Base-by-base conservation (phyloP, 2,113 vertebrate species). In the Sander lucioperca region DNA sequence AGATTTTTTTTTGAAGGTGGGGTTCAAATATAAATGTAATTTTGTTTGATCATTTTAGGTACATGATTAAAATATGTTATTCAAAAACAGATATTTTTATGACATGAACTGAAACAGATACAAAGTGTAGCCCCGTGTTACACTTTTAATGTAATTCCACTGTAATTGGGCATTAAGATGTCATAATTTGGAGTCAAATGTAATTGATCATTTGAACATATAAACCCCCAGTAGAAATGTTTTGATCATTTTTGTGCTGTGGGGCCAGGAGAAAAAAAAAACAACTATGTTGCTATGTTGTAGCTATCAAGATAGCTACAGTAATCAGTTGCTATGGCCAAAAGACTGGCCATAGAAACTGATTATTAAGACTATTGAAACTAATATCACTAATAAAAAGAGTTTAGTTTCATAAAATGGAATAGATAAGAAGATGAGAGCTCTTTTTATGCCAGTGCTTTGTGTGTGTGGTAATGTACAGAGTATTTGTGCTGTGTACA, bases 401-500 rank as follows among this genome's bases (percentile, higher is more conserved):
- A 30, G 16, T 33, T 62, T 3, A 14, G 21, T 77, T 67, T 75
- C 25, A 54, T 75, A 15, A 36, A 51, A 82, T 51, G 23, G 58
- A 59, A 39, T 11, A n/a, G 12, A 80, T 19, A n/a, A 51, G 19
- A 51, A 30, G 8, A 58, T 25, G 3, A n/a, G 48, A 45, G 33
- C 57, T 76, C 45, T 84, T 84, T 33, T 77, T 48, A 45, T 48
- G 47, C 51, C 7, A 5, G n/a, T 50, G 59, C 30, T 47, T 36
- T 10, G 19, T 54, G 45, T 54, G 16, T n/a, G 18, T 72, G 27
- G 67, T 56, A 21, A 39, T 66, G 23, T 67, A 3, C 48, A 67
- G 54, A 19, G 65, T 57, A 39, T 77, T 14, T 68, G 62, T 43
- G 61, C 45, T 63, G 59, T 83, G 63, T 43, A 39, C 71, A 88